Evolutionary conservation across 92 coral and sea anemone genomes (phyloP).

Genomic region (Montipora capitata): DNA sequence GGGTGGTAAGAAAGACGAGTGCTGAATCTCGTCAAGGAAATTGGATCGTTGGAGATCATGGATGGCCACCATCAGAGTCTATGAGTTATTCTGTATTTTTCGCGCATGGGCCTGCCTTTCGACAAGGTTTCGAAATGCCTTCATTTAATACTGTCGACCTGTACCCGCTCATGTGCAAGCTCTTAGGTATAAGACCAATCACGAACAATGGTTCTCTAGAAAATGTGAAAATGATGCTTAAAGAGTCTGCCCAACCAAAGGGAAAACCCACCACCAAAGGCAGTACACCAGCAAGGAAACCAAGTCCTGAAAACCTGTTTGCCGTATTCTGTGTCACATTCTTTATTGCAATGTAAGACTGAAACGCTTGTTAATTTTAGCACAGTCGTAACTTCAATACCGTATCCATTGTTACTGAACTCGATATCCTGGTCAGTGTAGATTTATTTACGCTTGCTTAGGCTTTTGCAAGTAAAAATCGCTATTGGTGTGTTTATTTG

Average conservation of each 20-base stretch:
- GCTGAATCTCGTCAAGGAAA: conserved; percentile 26
- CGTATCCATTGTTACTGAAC: not conserved
- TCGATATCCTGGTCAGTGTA: no score
- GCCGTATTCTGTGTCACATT: not conserved
- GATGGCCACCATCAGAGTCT: conserved; percentile 65
- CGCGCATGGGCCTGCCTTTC: conserved; percentile 96
- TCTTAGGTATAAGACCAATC: conserved; percentile 80
- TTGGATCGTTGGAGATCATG: conserved; percentile 78
- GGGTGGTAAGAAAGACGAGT: conserved; percentile 65
- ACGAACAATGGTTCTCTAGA: conserved; percentile 92
- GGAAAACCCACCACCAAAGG: conserved; percentile 27
- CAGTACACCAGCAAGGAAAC: not conserved
- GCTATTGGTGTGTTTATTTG: no score
- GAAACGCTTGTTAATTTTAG: no score
- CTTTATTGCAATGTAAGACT: not conserved
- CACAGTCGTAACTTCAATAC: no score
- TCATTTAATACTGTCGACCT: conserved; percentile 83
- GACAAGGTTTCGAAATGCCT: conserved; percentile 68
- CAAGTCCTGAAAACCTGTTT: not conserved
- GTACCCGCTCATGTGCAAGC: conserved; percentile 92
- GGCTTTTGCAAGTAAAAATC: no score
- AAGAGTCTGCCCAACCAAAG: conserved; percentile 18
- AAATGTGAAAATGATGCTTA: conserved; percentile 75
- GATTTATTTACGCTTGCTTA: no score
- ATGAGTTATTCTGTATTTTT: conserved; percentile 83